These are phyloP conservation scores for Sesia bembeciformis DNA, from an alignment of 2,888 invertebrate genomes.

Conservation along the genomic window DNA sequence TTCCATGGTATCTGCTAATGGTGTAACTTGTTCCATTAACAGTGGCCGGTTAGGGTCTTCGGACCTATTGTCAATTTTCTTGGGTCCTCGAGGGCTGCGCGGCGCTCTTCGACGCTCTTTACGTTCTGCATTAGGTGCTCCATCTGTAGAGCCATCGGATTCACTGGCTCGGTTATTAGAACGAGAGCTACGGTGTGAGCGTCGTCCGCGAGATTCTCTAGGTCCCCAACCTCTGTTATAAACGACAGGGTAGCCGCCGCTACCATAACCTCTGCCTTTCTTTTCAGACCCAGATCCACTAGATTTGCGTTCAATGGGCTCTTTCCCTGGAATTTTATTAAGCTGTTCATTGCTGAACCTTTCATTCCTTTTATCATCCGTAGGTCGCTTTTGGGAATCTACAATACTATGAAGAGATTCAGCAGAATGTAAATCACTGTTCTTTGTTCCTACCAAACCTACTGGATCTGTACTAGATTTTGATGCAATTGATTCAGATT, in stretches of 20 bases:
- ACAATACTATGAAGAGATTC: slow-evolving; percentile 34
- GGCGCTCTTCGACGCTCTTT: slow-evolving; percentile 73
- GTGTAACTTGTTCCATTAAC: slow-evolving; percentile 26
- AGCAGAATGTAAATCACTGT: slow-evolving; percentile 29
- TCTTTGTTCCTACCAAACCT: slow-evolving; percentile 23
- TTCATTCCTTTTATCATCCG: slow-evolving; percentile 52
- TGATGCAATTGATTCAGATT: slow-evolving; percentile 44
- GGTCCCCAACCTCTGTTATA: slow-evolving; percentile 68
- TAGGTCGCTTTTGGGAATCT: slow-evolving; percentile 36
- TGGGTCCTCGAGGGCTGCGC: slow-evolving; percentile 70
- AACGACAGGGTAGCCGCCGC: slow-evolving; percentile 50
- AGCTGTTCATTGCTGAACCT: slow-evolving; percentile 47
- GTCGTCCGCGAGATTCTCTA: slow-evolving; percentile 65
- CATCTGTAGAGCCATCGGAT: slow-evolving; percentile 84
- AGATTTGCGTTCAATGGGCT: slow-evolving; percentile 60
- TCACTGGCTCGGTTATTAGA: slow-evolving; percentile 76
- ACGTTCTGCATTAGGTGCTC: slow-evolving; percentile 69
- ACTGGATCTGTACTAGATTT: slow-evolving; percentile 43
- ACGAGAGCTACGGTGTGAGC: slow-evolving; percentile 59
- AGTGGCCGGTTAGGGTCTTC: slow-evolving; percentile 52
- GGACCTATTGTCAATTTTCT: slow-evolving; percentile 76
- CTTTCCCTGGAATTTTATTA: slow-evolving; percentile 63
- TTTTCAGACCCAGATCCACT: slow-evolving; percentile 66
- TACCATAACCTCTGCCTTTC: slow-evolving; percentile 67
- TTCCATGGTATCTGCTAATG: slow-evolving; percentile 43